These are phyloP conservation scores for Pogonocichla stellata DNA, from an alignment of 2,113 vertebrate genomes.

Conservation along the genomic window DNA sequence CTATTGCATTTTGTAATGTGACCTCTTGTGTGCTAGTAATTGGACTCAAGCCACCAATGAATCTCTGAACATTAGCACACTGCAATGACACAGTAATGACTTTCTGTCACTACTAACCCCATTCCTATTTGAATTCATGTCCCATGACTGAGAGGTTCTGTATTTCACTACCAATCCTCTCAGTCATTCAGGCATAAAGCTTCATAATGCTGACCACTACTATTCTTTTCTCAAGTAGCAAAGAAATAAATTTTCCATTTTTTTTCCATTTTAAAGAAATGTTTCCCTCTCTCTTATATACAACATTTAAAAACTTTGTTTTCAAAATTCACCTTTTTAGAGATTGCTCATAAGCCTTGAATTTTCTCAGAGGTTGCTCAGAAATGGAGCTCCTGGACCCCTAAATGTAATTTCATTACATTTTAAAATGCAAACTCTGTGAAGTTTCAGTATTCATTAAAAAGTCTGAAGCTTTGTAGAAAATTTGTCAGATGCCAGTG, in stretches of 20 bases:
- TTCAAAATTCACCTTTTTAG: neutral
- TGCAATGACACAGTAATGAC: slow-evolving; percentile 45
- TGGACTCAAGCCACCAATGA: slow-evolving; percentile 37
- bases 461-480: neutral
- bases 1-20: neutral
- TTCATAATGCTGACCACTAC: neutral
- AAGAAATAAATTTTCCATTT: neutral
- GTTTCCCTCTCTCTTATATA: neutral
- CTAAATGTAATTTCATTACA: neutral
- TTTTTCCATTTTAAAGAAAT: neutral
- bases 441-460: neutral
- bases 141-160: slow-evolving; percentile 44
- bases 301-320: neutral
- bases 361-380: neutral
- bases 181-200: neutral
- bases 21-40: neutral
- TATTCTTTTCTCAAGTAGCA: neutral
- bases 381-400: neutral
- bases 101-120: slow-evolving; percentile 64
- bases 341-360: neutral
- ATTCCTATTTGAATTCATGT: slow-evolving; percentile 45
- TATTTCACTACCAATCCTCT: slow-evolving; percentile 26
- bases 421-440: neutral
- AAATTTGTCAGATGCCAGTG: neutral
- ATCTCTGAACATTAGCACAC: slow-evolving; percentile 39